phyloP scores from a whole-genome alignment of 2,888 invertebrate species.

The Agrochola lychnidis region DNA sequence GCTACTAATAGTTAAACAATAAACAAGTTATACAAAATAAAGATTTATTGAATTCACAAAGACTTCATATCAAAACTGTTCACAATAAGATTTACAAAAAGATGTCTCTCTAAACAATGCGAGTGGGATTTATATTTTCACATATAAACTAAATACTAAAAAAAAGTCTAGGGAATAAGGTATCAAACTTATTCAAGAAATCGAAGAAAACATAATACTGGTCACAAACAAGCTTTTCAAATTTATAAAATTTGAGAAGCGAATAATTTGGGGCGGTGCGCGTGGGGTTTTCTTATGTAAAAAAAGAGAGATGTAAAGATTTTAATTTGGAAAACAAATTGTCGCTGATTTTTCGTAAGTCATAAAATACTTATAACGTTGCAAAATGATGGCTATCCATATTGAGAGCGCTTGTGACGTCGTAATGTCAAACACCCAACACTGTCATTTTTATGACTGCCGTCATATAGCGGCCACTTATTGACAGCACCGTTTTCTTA shows the following conservation, averaged over 20 bases:
- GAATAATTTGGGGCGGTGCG: neutral
- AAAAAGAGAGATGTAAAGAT: neutral
- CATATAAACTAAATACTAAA: neutral
- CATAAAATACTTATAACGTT: neutral
- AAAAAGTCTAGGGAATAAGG: neutral
- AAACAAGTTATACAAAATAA: conserved; percentile 44
- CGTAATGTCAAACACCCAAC: neutral
- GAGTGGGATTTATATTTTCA: conserved; percentile 9
- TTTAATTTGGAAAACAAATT: neutral
- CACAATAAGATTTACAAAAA: conserved; percentile 52
- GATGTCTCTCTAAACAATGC: conserved; percentile 1
- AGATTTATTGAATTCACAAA: conserved; percentile 54
- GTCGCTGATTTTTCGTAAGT: neutral
- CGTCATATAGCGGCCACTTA: neutral
- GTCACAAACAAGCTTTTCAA: neutral
- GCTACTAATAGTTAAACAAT: conserved; percentile 44
- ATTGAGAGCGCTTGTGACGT: neutral
- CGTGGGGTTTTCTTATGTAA: neutral
- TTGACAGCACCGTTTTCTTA: neutral
- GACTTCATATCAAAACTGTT: conserved; percentile 38
- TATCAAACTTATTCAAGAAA: neutral
- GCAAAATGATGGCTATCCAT: neutral
- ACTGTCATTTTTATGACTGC: neutral
- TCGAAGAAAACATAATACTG: neutral
- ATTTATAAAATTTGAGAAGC: neutral